Percentiles rank a stretch among this genome's conserved stretches.
phyloP scores from a whole-genome alignment of 2,113 vertebrate species.

The Verasper variegatus region DNA sequence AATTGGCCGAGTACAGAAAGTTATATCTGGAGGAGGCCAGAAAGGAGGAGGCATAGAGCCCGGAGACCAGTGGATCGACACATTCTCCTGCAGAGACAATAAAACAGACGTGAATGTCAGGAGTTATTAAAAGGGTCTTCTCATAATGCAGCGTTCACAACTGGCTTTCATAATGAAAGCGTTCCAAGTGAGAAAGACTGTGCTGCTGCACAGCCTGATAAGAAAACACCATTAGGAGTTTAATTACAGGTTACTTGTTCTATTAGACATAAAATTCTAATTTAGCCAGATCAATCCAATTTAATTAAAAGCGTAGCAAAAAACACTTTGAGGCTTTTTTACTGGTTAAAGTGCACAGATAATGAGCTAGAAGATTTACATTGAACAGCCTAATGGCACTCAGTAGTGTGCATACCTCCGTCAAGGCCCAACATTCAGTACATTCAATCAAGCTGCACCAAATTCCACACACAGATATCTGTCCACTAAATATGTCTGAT shows the following conservation, averaged over 20 bases:
- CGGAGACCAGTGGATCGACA: slow-evolving; percentile 90
- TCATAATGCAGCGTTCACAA: background rate
- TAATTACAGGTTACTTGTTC: slow-evolving; percentile 17
- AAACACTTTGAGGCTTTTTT: slow-evolving; percentile 2
- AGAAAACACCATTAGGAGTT: slow-evolving; percentile 20
- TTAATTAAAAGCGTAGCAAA: slow-evolving; percentile 6
- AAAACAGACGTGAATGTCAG: slow-evolving; percentile 6
- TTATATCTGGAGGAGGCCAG: slow-evolving; percentile 93
- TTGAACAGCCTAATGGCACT: background rate
- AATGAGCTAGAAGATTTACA: slow-evolving; percentile 1
- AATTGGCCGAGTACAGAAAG: slow-evolving; percentile 91
- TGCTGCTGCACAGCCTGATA: slow-evolving; percentile 20
- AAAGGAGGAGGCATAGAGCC: slow-evolving; percentile 91
- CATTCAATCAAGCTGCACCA: background rate
- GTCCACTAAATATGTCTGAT: too few species aligned
- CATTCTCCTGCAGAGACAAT: slow-evolving; percentile 85
- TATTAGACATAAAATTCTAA: background rate
- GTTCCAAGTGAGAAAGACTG: background rate
- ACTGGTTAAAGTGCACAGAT: background rate
- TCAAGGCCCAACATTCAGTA: too few species aligned
- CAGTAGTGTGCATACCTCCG: too few species aligned
- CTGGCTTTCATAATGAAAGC: background rate
- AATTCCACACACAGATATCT: background rate
- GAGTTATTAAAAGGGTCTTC: background rate
- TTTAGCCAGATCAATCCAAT: background rate